Evolutionary conservation across 2,797 vertebrate genomes (phyloP), one percentile per base, ranked within the genome.

Genomic region (Acipenser oxyrinchus): DNA sequence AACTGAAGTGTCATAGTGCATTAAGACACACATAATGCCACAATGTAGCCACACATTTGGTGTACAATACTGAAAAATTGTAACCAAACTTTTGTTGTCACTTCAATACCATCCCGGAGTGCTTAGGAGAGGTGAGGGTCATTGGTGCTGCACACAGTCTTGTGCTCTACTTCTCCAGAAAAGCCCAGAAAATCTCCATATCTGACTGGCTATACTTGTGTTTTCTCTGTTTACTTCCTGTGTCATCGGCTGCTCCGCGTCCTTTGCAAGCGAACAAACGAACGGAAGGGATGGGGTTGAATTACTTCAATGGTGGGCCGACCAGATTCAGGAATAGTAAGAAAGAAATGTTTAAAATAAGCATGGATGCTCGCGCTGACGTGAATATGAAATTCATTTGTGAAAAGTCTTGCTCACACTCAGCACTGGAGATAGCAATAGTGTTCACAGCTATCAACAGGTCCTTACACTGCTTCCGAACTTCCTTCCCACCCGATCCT

Each of bases 301-400:
- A 69, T 52, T 63, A 18, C 10, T 9, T 8, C 48, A 71, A 15
- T 55, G 68, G 67, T 13, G 67, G 59, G 57, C 67, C 64, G 63
- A 67, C 68, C 60, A 69, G 61, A 11, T 48, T 63, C 9, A 69
- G 57, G 51, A 65, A 64, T 9, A 68, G 55, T 48, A 65, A 49
- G 0, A 4, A 65, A 66, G 64, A 63, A 48, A 69, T 66, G 49
- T 52, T 68, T 61, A 61, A 68, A 49, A 13, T 64, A 50, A 9
- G 62, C n/a, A 59, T 48, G 13, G 61, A 67, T 48, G 64, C 64
- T 12, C 60, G 48, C 37, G 15, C 66, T 11, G 15, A 5, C 1
- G 62, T 71, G 63, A 50, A 23, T 23, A 68, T 71, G 18, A 62
- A 62, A 57, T 65, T 65, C 23, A 63, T 66, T 48, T 66, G 59